Evolutionary conservation across 2,113 vertebrate genomes (phyloP), one percentile per base, ranked within the genome.

Genomic region (Circaetus gallicus): DNA sequence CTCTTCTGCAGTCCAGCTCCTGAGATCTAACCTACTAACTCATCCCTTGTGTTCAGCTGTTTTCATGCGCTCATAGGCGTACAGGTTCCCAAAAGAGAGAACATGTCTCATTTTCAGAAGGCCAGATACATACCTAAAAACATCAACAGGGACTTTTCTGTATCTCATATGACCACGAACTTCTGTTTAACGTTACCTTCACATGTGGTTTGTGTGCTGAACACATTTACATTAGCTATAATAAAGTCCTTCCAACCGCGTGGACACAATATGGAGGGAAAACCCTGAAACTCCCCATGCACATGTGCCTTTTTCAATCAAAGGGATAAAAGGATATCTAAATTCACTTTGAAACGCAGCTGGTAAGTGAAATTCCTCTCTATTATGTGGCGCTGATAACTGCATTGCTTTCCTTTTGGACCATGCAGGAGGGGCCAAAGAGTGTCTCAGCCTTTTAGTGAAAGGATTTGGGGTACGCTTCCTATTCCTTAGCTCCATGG

Each of bases 261-360:
- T 74, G 82, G 63, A 38, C 18, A 24, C 13, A 61, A 40, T 26
- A 62, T 53, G 86, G 36, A 74, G 40, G 10, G 8, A 6, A 59
- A 25, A 6, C 1, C 12, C 29, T 47, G 56, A 42, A 67, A 87
- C n/a, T 52, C 42, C 12, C 58, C 26, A 12, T 29, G 32, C 43
- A 76, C 43, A n/a, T 53, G 58, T 82, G 55, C 12, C 45, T 87
- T 94, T 79, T 81, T 77, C 81, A 92, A 53, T 79, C 82, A 90
- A 62, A 72, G 42, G 79, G 82, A 90, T 90, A 34, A 87, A 82
- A 93, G 50, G 28, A 5, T 80, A 45, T 17, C n/a, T 62, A 84
- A 91, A 95, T 72, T 91, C 26, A 53, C 78, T 88, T 88, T 81
- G 84, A 94, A 95, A 95, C 66, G 58, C 87, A 83, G 66, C 74